These are phyloP conservation scores for Lepidurus couesii DNA, from an alignment of 1,140 invertebrate genomes.

Conservation along the genomic window DNA sequence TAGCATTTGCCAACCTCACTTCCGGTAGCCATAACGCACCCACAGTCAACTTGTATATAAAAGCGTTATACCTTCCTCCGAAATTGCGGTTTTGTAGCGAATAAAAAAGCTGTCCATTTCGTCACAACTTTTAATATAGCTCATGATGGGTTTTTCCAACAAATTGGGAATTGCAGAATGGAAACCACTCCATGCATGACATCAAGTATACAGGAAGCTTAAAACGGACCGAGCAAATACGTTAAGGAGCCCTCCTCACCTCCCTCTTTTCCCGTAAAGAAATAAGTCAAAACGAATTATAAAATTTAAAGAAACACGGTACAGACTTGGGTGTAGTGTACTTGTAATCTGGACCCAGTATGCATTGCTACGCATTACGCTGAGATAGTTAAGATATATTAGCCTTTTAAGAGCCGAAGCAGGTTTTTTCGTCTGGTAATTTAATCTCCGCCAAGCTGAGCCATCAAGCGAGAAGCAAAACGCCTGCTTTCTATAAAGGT, in stretches of 20 bases:
- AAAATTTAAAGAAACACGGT: too few relatives aligned
- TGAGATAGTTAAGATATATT: not conserved
- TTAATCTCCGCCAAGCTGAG: not conserved
- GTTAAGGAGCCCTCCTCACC: not conserved
- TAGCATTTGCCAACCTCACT: conserved; percentile 6
- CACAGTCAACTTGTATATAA: not conserved
- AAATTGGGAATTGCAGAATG: too few relatives aligned
- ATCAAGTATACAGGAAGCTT: conserved; percentile 12
- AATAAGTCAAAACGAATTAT: too few relatives aligned
- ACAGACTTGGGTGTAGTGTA: not conserved
- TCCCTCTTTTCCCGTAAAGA: too few relatives aligned
- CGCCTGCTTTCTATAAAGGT: not conserved
- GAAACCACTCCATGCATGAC: not conserved
- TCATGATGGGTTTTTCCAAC: too few relatives aligned
- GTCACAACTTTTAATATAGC: too few relatives aligned
- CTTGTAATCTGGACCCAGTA: not conserved
- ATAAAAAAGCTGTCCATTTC: too few relatives aligned
- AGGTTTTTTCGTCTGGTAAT: conserved; percentile 2
- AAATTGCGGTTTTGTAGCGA: too few relatives aligned
- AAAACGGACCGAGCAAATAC: not conserved
- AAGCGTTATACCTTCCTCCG: too few relatives aligned
- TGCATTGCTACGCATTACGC: not conserved
- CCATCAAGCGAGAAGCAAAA: conserved; percentile 19
- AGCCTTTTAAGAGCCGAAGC: not conserved
- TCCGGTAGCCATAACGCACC: conserved; percentile 1